phyloP scores from a whole-genome alignment of 53 echinoderm and acorn worm species.

The Apostichopus leukothele region DNA sequence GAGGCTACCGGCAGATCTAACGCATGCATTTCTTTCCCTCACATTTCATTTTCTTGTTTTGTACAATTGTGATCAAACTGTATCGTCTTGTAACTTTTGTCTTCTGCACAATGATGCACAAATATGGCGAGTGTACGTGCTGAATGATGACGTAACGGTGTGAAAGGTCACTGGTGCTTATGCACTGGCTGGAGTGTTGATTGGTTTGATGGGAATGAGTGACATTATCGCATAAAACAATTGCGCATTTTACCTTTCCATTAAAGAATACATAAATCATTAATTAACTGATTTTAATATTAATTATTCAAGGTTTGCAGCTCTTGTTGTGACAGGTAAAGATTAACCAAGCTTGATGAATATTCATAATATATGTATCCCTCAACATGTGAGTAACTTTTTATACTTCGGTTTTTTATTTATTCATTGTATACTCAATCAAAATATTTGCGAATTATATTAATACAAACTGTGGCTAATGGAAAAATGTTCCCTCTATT shows the following conservation, averaged over 20 bases:
- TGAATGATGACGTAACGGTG: background rate
- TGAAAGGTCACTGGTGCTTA: background rate
- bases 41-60: background rate
- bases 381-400: background rate
- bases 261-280: no score
- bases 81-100: slow-evolving; percentile 8
- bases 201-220: no score
- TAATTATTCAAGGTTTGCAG: background rate
- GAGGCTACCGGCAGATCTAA: slow-evolving; percentile 39
- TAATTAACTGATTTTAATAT: no score
- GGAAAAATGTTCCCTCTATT: no score
- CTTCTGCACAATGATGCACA: no score
- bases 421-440: no score
- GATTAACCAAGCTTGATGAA: slow-evolving; percentile 1
- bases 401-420: background rate
- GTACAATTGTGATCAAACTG: background rate
- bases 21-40: slow-evolving; percentile 1
- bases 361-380: background rate
- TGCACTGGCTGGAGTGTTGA: background rate
- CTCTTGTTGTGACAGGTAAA: slow-evolving; percentile 1
- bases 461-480: no score
- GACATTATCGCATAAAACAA: no score
- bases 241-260: no score
- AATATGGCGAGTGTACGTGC: background rate
- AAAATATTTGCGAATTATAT: no score